A percentile compares a stretch with the other conserved stretches of the same genome.
Evolutionary conservation across 2,113 vertebrate species (phyloP).

Genomic region (Benitochromis conjunctus): DNA sequence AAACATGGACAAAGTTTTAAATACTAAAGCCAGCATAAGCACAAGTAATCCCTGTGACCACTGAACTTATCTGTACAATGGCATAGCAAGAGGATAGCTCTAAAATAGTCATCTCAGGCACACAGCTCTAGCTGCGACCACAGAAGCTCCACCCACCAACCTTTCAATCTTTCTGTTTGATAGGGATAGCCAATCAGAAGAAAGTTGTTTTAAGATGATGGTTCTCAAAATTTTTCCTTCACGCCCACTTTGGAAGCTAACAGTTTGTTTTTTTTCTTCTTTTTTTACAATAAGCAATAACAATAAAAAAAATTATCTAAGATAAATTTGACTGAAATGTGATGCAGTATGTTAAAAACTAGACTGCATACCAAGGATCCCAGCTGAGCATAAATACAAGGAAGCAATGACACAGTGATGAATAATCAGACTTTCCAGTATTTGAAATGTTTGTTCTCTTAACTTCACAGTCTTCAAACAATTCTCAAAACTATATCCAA

Average conservation of each 20-base stretch:
- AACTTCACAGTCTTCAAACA: not conserved
- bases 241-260: accelerated
- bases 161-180: not conserved
- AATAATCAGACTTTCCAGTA: not conserved
- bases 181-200: not conserved
- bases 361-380: not conserved
- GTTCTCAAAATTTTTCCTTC: not conserved
- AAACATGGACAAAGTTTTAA: not conserved
- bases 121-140: not conserved
- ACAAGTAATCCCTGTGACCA: not conserved
- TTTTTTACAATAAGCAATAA: not conserved
- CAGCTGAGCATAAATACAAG: not conserved
- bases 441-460: not conserved
- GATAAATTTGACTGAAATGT: not conserved
- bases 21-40: not conserved
- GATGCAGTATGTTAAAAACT: not conserved
- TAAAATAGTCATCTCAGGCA: not conserved
- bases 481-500: not conserved
- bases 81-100: not conserved
- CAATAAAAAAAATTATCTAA: not conserved
- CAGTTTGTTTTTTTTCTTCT: not conserved
- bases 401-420: not conserved
- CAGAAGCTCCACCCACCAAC: not conserved
- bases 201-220: not conserved
- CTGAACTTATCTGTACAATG: not conserved